Base-by-base conservation (phyloP, 1,140 invertebrate genomes). In the Caenorhabditis remanei region DNA sequence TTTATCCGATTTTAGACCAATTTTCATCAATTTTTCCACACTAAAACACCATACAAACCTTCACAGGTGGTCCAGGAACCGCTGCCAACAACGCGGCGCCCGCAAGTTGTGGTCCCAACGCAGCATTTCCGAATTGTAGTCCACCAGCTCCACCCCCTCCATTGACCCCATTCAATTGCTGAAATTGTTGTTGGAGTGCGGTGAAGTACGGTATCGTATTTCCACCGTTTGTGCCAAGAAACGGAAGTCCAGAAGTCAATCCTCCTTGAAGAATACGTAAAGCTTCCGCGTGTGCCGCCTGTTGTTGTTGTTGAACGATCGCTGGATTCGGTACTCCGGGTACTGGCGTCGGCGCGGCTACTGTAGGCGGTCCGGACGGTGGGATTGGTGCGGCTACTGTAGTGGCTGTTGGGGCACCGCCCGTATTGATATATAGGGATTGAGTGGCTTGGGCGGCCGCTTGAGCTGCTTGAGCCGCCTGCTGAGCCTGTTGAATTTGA, bases 401-500 rank as follows among this genome's bases (percentile, higher is more conserved):
- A 32, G n/a, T n/a, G n/a, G 32, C 41, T 32, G 65, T 0, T 1
- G 71, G 43, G 14, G 46, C 46, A 53, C 19, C 71, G 4, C 46
- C 43, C 19, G 71, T 79, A 50, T 79, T 43, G 14, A 79, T 50
- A n/a, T 79, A 79, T 2, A 79, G 46, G 4, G 71, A 79, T 50
- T 13, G n/a, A 7, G 71, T 79, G 46, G 71, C 71, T 14, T 11
- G 11, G 4, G 32, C 40, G 16, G 65, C 65, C 7, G 65, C 65
- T 21, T 32, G 63, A 21, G 63, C 63, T 6, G 32, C 24, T 32
- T 67, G 63, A 67, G 63, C 63, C 11, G 50, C 61, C 40, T 63
- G 61, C 13, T 63, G 61, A 50, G 71, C 71, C n/a, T 79, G 65
- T n/a, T 71, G 65, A 46, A 13, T 13, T n/a, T 71, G 71, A 50